Conservation (phyloP, 2,797 vertebrate genomes). For the Tokudaia muenninki region DNA sequence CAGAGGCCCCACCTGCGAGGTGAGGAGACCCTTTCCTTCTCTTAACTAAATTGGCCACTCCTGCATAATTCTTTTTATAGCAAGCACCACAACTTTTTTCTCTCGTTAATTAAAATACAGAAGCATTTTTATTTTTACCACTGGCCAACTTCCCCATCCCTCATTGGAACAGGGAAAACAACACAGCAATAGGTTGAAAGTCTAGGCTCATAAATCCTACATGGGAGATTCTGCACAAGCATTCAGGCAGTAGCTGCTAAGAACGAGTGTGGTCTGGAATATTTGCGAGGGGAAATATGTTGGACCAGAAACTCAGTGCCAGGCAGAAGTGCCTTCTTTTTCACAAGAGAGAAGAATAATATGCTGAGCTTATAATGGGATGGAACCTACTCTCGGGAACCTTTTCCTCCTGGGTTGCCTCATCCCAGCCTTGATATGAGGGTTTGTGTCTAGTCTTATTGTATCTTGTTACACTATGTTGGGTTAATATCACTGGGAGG, state of each 20-base stretch:
- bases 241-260: not conserved
- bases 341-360: not conserved
- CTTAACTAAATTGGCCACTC: constrained; percentile 4
- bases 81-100: not conserved
- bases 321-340: not conserved
- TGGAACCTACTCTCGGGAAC: not conserved
- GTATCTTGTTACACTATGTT: not conserved
- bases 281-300: not conserved
- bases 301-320: not conserved
- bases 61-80: not conserved
- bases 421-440: not conserved
- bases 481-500: not conserved
- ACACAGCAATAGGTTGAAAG: not conserved
- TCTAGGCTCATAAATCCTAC: not conserved
- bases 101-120: constrained; percentile 39
- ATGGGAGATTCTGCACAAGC: not conserved
- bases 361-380: not conserved
- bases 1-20: not conserved
- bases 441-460: not conserved
- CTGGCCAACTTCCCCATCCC: not conserved
- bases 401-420: not conserved
- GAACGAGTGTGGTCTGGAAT: not conserved
- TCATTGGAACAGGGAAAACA: not conserved
- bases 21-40: not conserved
- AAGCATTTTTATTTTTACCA: constrained; percentile 7